Conservation (phyloP, 2,113 vertebrate species). For the Narcine bancroftii region DNA sequence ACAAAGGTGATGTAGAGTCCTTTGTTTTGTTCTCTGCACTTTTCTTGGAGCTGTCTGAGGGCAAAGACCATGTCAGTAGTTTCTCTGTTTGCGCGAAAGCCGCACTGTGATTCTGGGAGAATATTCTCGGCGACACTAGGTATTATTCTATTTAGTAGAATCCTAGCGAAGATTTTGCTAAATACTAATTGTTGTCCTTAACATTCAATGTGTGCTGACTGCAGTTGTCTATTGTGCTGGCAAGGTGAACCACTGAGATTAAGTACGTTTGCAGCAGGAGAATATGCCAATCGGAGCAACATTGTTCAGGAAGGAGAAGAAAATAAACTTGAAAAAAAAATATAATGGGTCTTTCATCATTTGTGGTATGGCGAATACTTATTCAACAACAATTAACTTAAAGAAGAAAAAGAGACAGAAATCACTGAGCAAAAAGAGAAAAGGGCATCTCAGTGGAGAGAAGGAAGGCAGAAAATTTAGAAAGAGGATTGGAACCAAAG, state of each 20-base stretch:
- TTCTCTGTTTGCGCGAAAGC: too few species aligned
- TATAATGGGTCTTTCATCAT: neutral
- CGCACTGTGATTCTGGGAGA: too few species aligned
- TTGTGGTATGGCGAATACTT: neutral
- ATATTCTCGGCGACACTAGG: too few species aligned
- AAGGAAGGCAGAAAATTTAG: neutral
- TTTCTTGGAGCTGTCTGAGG: too few species aligned
- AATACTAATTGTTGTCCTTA: neutral
- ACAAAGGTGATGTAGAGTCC: too few species aligned
- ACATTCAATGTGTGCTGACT: neutral
- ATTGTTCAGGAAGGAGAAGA: neutral
- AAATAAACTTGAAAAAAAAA: neutral
- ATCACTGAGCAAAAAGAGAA: neutral
- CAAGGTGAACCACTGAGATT: neutral
- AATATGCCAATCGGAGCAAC: neutral
- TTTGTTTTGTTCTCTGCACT: too few species aligned
- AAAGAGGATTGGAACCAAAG: neutral
- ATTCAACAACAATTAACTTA: neutral
- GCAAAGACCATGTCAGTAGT: too few species aligned
- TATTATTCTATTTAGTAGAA: too few species aligned
- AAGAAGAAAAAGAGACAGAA: neutral
- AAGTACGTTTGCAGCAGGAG: neutral
- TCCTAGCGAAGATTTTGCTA: too few species aligned
- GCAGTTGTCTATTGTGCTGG: neutral
- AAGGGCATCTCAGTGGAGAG: neutral